Percentiles rank a stretch among this genome's conserved stretches.
phyloP scores from a whole-genome alignment of 2,888 invertebrate species.

The Ennomos erosarius region DNA sequence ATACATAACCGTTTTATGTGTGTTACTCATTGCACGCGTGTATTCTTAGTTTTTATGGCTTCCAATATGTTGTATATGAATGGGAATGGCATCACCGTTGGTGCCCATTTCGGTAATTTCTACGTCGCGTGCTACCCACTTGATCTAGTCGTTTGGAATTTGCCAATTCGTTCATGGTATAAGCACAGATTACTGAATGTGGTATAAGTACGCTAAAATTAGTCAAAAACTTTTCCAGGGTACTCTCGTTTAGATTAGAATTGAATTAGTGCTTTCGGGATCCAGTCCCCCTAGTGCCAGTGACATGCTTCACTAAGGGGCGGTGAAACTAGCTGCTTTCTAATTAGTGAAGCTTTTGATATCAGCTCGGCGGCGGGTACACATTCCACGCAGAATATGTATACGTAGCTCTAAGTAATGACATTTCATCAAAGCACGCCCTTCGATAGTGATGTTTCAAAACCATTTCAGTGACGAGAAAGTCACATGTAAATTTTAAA shows the following conservation, averaged over 20 bases:
- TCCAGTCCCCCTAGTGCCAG: conserved; percentile 12
- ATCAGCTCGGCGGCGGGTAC: conserved; percentile 6
- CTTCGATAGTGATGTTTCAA: conserved; percentile 11
- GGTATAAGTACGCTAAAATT: background rate
- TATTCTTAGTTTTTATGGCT: conserved; percentile 56
- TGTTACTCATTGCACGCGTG: conserved; percentile 55
- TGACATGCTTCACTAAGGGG: conserved; percentile 8
- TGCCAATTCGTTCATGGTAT: background rate
- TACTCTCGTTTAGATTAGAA: background rate
- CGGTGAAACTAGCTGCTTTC: conserved; percentile 18
- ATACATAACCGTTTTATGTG: conserved; percentile 41
- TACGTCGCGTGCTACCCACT: conserved; percentile 1
- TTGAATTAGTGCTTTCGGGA: conserved; percentile 1
- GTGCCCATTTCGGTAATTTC: conserved; percentile 15
- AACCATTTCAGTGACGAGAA: conserved; percentile 16
- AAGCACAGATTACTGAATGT: too few relatives aligned
- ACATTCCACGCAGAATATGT: conserved; percentile 3
- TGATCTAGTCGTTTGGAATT: background rate
- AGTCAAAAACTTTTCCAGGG: background rate
- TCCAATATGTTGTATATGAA: conserved; percentile 39
- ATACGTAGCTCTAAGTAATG: conserved; percentile 18
- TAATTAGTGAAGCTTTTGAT: conserved; percentile 29
- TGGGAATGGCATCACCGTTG: conserved; percentile 31
- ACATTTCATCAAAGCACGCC: conserved; percentile 11
- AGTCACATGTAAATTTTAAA: conserved; percentile 21